Evolutionary conservation across 2,888 invertebrate genomes (phyloP).

Genomic region (Dilophus febrilis): DNA sequence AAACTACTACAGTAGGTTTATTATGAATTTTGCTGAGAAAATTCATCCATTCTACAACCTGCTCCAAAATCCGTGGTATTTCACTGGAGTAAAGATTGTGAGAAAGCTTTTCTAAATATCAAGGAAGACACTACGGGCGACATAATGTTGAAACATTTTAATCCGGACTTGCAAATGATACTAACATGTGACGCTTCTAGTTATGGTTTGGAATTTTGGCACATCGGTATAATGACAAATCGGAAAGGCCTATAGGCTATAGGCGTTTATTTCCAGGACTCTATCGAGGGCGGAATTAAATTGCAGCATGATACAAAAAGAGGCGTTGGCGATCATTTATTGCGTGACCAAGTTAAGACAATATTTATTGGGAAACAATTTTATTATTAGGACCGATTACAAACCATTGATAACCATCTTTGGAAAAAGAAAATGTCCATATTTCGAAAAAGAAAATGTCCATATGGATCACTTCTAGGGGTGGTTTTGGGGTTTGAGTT

Average conservation of each 20-base stretch:
- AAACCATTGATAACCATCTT: too few relatives aligned
- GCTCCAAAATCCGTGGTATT: slow-evolving; percentile 11
- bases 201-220: slow-evolving; percentile 11
- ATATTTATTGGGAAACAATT: slow-evolving; percentile 1
- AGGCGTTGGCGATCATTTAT: slow-evolving; percentile 9
- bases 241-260: slow-evolving; percentile 8
- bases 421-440: too few relatives aligned
- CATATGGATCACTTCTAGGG: too few relatives aligned
- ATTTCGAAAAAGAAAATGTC: too few relatives aligned
- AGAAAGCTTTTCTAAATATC: slow-evolving; percentile 16
- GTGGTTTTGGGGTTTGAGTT: too few relatives aligned
- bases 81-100: slow-evolving; percentile 16
- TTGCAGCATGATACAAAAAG: slow-evolving; percentile 11
- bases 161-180: slow-evolving; percentile 10
- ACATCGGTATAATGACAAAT: slow-evolving; percentile 6
- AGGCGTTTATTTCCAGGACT: slow-evolving; percentile 10
- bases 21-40: slow-evolving; percentile 8
- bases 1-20: slow-evolving; percentile 10
- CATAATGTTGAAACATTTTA: slow-evolving; percentile 12
- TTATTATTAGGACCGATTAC: slow-evolving; percentile 4
- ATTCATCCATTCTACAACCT: slow-evolving; percentile 8
- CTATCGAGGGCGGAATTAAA: slow-evolving; percentile 10
- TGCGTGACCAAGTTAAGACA: neutral
- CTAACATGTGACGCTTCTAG: slow-evolving; percentile 12
- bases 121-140: slow-evolving; percentile 14